Evolutionary conservation across 2,888 invertebrate species (phyloP).

Genomic region (Nomada fucata): DNA sequence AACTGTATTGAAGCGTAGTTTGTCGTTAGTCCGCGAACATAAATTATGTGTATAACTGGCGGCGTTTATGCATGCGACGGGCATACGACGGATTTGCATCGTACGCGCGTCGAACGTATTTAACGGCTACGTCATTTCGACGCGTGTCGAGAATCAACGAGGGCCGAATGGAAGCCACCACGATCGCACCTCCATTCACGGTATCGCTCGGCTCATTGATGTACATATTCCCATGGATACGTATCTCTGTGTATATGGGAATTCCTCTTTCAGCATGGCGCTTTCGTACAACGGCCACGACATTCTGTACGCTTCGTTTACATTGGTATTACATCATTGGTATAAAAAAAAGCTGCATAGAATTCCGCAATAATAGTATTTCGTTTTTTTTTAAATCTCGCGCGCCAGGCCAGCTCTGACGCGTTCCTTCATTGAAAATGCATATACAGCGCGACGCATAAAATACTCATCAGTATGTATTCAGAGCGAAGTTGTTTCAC

Average conservation of each 20-base stretch:
- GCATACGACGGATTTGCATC: slow-evolving; percentile 62
- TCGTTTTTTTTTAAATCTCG: background rate
- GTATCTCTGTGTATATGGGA: slow-evolving; percentile 51
- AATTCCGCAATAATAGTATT: background rate
- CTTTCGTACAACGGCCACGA: slow-evolving; percentile 6
- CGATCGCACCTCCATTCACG: slow-evolving; percentile 59
- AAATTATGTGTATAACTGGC: slow-evolving; percentile 30
- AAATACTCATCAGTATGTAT: slow-evolving; percentile 22
- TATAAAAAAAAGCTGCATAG: background rate
- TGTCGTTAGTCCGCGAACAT: slow-evolving; percentile 15
- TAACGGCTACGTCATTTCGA: slow-evolving; percentile 67
- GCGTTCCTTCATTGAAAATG: background rate
- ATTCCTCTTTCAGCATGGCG: slow-evolving; percentile 25
- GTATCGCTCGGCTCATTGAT: slow-evolving; percentile 53
- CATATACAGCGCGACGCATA: background rate
- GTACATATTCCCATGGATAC: slow-evolving; percentile 47
- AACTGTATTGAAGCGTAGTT: background rate
- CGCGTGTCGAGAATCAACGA: slow-evolving; percentile 62
- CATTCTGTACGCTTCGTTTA: background rate
- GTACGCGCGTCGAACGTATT: slow-evolving; percentile 59
- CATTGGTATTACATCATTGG: background rate
- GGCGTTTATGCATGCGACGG: slow-evolving; percentile 36
- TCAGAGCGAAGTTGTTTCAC: slow-evolving; percentile 1
- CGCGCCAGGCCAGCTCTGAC: no score
- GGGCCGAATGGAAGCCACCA: slow-evolving; percentile 49